Conservation (phyloP, 2,888 invertebrate genomes). For the Halictus quadricinctus region DNA sequence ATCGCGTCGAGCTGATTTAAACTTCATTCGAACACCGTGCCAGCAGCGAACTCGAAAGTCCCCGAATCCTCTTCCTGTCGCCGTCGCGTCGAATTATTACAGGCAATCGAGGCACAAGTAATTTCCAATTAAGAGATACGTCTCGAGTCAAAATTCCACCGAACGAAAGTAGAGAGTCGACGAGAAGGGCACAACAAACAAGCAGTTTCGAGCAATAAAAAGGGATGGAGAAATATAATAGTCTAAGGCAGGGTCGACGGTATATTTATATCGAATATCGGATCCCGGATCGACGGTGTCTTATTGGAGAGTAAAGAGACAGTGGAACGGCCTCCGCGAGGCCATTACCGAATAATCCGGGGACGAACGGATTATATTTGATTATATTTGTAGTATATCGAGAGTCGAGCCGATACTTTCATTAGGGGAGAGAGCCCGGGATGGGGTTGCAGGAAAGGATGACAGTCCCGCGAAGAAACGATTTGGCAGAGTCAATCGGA, state of each 20-base stretch:
- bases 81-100: background rate
- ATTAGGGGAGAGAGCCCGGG: background rate
- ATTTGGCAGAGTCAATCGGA: slow-evolving; percentile 47
- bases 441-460: slow-evolving; percentile 4
- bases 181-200: background rate
- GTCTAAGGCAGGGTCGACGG: background rate
- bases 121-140: background rate
- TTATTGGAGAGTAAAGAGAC: background rate
- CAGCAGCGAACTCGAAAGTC: slow-evolving; percentile 28
- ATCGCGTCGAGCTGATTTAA: slow-evolving; percentile 39
- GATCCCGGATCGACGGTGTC: background rate
- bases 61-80: no score
- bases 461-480: slow-evolving; percentile 17
- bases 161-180: background rate
- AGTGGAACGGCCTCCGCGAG: background rate
- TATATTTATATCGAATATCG: background rate
- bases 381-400: slow-evolving; percentile 1
- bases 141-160: background rate
- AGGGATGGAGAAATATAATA: background rate
- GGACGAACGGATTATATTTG: background rate
- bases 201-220: background rate
- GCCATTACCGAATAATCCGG: background rate
- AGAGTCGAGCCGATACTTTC: slow-evolving; percentile 12
- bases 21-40: slow-evolving; percentile 29
- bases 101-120: background rate